Evolutionary conservation across 1,140 invertebrate genomes (phyloP), one percentile per base, ranked within the genome.

Genomic region (Pogonognathellus flavescens): DNA sequence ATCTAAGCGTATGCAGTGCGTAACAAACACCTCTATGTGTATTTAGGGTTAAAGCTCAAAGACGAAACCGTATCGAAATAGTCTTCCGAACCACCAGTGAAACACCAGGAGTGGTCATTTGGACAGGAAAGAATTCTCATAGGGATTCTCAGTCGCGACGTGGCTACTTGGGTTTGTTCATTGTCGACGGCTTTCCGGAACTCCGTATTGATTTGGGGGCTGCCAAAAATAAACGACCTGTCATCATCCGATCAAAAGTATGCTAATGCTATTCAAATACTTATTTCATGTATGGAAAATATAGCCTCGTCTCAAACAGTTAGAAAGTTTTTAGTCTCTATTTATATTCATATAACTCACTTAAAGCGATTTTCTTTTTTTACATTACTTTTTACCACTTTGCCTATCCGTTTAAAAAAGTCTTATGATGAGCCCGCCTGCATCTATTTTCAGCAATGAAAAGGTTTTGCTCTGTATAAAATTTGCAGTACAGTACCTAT

Each of bases 41-140:
- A 76, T 89, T 87, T 89, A 92, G 92, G 41, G 86, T 86, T 59
- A 92, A 93, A 90, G 93, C 92, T 59, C 94, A 95, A 90, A 91
- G 93, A 80, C 93, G 92, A 83, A 95, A 95, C 90, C 92, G 93
- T 89, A 95, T 95, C 89, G 93, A 94, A 91, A 92, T 96, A 59
- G 93, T 92, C 88, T 93, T 96, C 90, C 92, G 93, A 83, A 95
- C 95, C 22, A 92, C 92, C 82, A 83, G 80, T n/a, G 92, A 93
- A 86, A 90, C 91, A 13, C 93, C 94, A 88, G 94, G 94, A 9
- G 91, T 96, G 49, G 87, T 96, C 18, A 90, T 95, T 82, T 95
- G 95, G 93, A 92, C 93, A 81, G 86, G 87, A 55, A 84, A 85
- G 49, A 86, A 49, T 82, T 16, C 76, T 13, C 60, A 86, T 55